phyloP scores from a whole-genome alignment of 2,888 invertebrate species.

The Xestobium rufovillosum region DNA sequence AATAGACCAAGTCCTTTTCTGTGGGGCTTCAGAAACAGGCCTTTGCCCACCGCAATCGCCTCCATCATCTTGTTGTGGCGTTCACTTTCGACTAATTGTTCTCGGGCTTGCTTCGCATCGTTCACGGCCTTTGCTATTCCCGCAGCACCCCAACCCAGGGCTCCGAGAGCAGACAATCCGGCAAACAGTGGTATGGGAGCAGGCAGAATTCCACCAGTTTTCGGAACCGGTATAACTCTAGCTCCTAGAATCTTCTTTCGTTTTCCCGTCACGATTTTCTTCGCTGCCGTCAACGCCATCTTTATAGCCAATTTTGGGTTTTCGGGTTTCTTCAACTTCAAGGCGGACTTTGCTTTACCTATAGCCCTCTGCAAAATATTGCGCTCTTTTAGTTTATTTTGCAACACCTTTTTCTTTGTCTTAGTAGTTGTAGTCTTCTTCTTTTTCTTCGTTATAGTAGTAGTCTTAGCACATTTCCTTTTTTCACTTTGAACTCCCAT shows the following conservation, averaged over 20 bases:
- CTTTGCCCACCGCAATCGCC: conserved; percentile 33
- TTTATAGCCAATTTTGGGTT: conserved; percentile 18
- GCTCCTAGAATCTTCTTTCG: conserved; percentile 19
- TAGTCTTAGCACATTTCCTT: conserved; percentile 26
- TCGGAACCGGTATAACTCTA: conserved; percentile 32
- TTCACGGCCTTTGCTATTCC: conserved; percentile 35
- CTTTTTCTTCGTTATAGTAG: conserved; percentile 9
- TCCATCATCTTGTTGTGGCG: conserved; percentile 37
- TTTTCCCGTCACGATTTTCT: conserved; percentile 12
- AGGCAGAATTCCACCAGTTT: conserved; percentile 33
- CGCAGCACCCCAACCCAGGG: conserved; percentile 35
- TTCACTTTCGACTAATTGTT: conserved; percentile 30
- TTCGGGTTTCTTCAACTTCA: conserved; percentile 13
- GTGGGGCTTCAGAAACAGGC: conserved; percentile 31
- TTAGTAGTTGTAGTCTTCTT: conserved; percentile 10
- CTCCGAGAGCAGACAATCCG: conserved; percentile 33
- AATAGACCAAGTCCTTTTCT: conserved; percentile 21
- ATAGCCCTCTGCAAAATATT: conserved; percentile 7
- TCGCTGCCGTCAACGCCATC: conserved; percentile 18
- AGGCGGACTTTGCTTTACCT: conserved; percentile 3
- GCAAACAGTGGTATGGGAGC: conserved; percentile 36
- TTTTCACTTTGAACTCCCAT: conserved; percentile 28
- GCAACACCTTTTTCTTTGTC: conserved; percentile 10
- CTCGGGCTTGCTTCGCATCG: conserved; percentile 31
- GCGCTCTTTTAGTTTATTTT: conserved; percentile 8